Conservation (phyloP, 2,888 invertebrate genomes). For the Diarsia brunnea region DNA sequence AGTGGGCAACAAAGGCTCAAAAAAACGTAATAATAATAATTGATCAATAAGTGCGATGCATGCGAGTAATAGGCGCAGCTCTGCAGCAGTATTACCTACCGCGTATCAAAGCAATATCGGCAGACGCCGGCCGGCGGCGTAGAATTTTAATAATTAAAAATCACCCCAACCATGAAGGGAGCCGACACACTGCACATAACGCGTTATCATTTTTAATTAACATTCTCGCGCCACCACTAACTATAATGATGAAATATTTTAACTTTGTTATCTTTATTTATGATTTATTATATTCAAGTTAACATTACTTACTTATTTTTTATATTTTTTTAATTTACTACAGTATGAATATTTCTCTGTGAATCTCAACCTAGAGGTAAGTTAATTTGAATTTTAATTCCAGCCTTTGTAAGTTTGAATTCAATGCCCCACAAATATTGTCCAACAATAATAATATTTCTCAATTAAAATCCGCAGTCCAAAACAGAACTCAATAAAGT, state of each 20-base stretch:
- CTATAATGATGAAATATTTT: constrained; percentile 76
- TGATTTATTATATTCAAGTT: constrained; percentile 47
- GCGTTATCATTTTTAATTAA: constrained; percentile 89
- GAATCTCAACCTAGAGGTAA: constrained; percentile 1
- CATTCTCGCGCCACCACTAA: constrained; percentile 76
- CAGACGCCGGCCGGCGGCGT: constrained; percentile 84
- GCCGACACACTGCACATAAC: constrained; percentile 82
- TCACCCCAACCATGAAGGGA: constrained; percentile 85
- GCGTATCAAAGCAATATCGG: constrained; percentile 86
- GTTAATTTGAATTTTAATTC: background rate
- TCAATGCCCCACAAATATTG: background rate
- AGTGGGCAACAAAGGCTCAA: background rate
- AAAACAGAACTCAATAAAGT: constrained; percentile 39
- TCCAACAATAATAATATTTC: background rate
- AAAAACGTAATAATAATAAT: constrained; percentile 39
- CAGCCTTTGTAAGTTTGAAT: background rate
- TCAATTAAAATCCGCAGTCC: constrained; percentile 13
- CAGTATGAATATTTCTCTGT: constrained; percentile 7
- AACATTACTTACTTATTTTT: constrained; percentile 13
- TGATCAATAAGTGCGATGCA: constrained; percentile 66
- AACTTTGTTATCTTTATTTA: constrained; percentile 58
- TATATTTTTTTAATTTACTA: constrained; percentile 5
- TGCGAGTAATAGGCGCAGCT: constrained; percentile 71
- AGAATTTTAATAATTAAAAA: constrained; percentile 91
- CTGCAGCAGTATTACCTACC: constrained; percentile 72